These are phyloP conservation scores for Eupithecia tripunctaria DNA, from an alignment of 2,888 invertebrate genomes.

Conservation along the genomic window DNA sequence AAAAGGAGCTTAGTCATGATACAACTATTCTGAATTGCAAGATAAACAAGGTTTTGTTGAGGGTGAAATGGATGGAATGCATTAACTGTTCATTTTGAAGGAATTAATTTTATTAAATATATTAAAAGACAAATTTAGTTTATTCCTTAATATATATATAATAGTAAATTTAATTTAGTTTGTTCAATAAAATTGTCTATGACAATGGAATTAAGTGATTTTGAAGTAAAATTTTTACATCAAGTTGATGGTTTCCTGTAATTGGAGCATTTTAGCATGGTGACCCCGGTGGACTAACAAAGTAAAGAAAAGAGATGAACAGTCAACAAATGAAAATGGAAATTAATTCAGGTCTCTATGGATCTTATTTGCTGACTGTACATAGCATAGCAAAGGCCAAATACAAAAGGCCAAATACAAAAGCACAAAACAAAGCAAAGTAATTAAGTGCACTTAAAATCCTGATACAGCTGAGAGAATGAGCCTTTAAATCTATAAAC, in stretches of 20 bases:
- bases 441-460: too few relatives aligned
- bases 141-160: too few relatives aligned
- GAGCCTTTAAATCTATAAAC: too few relatives aligned
- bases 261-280: background rate
- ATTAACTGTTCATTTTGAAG: background rate
- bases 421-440: background rate
- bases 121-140: too few relatives aligned
- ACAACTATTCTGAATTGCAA: too few relatives aligned
- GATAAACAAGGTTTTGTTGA: background rate
- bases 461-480: too few relatives aligned
- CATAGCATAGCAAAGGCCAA: background rate
- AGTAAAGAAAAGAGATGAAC: background rate
- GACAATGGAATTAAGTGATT: too few relatives aligned
- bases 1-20: background rate
- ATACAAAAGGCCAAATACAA: background rate
- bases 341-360: background rate
- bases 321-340: background rate
- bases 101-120: too few relatives aligned
- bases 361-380: background rate
- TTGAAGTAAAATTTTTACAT: background rate
- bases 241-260: background rate
- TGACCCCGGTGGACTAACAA: background rate
- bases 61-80: background rate
- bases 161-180: too few relatives aligned
- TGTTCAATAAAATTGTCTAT: too few relatives aligned